Evolutionary conservation across 2,797 vertebrate genomes (phyloP).

Genomic region (Columba guinea): DNA sequence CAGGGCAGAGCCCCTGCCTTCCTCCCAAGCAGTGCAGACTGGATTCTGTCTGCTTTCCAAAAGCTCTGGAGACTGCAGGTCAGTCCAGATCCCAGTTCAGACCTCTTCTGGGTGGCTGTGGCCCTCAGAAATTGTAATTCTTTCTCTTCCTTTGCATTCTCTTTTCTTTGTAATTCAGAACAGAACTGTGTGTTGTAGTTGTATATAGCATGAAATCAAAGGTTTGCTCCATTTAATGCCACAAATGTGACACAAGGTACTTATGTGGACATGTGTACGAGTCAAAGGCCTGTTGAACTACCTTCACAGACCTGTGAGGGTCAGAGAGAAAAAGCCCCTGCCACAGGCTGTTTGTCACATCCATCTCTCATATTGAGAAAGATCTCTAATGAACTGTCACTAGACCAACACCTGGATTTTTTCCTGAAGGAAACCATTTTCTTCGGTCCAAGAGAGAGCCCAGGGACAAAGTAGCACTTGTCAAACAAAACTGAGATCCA

Average conservation of each 20-base stretch:
- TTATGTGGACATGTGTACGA: not conserved
- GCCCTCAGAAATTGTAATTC: not conserved
- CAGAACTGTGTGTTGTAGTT: not conserved
- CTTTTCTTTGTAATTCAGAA: not conserved
- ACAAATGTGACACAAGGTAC: not conserved
- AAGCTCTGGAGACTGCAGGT: not conserved
- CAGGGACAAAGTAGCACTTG: not conserved
- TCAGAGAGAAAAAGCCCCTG: not conserved
- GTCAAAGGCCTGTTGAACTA: not conserved
- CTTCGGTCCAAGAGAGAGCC: not conserved
- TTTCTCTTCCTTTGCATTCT: not conserved
- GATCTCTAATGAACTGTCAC: not conserved
- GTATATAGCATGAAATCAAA: not conserved
- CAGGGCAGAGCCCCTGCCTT: not conserved
- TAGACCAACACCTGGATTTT: not conserved
- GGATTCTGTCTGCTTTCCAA: not conserved
- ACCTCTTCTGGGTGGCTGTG: not conserved
- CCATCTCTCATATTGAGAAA: not conserved
- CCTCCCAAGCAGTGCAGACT: not conserved
- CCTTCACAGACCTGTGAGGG: not conserved
- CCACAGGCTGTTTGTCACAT: not conserved
- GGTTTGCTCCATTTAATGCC: not conserved
- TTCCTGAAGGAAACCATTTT: not conserved
- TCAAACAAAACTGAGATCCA: not conserved
- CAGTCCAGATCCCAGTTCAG: not conserved